Percentiles rank a stretch among this genome's conserved stretches.
Conservation (phyloP, 2,888 invertebrate genomes). For the Sphinx pinastri region DNA sequence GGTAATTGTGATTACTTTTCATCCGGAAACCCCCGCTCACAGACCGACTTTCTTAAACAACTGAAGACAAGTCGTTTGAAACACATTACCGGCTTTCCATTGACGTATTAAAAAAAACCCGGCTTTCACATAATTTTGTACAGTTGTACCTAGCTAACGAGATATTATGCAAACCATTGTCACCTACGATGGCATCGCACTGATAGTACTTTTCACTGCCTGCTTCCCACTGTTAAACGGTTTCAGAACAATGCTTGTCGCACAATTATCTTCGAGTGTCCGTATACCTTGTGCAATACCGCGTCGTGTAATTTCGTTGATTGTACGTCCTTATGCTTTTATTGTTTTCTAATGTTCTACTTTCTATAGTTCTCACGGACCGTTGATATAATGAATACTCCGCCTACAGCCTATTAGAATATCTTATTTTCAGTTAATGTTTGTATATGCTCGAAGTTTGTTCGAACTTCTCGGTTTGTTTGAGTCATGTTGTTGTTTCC, state of each 20-base stretch:
- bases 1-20: too few species aligned
- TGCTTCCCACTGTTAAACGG: not conserved
- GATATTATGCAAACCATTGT: not conserved
- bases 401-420: too few species aligned
- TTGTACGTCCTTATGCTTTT: conserved; percentile 3
- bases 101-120: too few species aligned
- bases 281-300: conserved; percentile 12
- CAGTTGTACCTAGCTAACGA: not conserved
- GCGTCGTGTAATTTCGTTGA: conserved; percentile 16
- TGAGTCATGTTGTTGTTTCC: too few species aligned
- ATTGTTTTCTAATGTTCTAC: conserved; percentile 20
- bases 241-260: conserved; percentile 12
- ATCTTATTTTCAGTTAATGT: not conserved
- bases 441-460: too few species aligned
- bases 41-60: not conserved
- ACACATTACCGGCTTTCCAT: too few species aligned
- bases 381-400: not conserved
- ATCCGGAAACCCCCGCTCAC: not conserved
- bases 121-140: not conserved
- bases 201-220: not conserved
- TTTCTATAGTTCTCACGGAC: conserved; percentile 11
- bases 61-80: too few species aligned
- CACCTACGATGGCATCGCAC: not conserved
- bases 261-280: conserved; percentile 18
- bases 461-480: too few species aligned